Conservation (phyloP, 2,888 invertebrate species). For the Rhogogaster chlorosoma region DNA sequence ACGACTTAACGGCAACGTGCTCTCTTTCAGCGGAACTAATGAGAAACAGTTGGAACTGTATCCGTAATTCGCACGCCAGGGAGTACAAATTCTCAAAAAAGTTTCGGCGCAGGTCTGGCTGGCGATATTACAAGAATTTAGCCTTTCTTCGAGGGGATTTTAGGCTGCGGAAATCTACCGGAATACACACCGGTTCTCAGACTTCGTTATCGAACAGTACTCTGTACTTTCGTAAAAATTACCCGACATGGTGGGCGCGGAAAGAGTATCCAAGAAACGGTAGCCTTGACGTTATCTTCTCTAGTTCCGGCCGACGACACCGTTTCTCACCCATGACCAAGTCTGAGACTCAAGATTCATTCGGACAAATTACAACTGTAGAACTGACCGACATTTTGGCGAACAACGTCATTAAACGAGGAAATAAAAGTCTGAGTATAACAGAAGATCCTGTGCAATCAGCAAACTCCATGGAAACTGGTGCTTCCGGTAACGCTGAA, state of each 20-base stretch:
- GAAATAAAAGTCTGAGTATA: neutral
- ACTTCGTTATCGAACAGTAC: constrained; percentile 26
- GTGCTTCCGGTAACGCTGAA: neutral
- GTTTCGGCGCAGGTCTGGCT: constrained; percentile 33
- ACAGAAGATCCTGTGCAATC: neutral
- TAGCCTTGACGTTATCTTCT: constrained; percentile 24
- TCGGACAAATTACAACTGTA: neutral
- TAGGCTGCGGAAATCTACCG: neutral
- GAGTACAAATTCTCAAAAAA: constrained; percentile 37
- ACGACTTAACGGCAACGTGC: constrained; percentile 25
- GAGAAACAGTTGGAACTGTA: constrained; percentile 53
- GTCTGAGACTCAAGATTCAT: neutral
- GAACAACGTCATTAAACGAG: neutral
- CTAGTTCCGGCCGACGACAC: neutral
- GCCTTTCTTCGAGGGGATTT: constrained; percentile 13
- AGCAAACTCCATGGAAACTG: neutral
- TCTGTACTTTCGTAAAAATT: constrained; percentile 18
- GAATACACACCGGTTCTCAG: constrained; percentile 20
- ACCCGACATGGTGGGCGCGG: constrained; percentile 11
- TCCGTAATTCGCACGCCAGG: constrained; percentile 42
- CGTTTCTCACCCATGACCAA: constrained; percentile 22
- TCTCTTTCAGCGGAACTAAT: constrained; percentile 55
- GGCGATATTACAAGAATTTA: constrained; percentile 46
- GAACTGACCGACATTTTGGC: neutral
- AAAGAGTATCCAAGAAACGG: neutral